A percentile compares a stretch with the other conserved stretches of the same genome.
Conservation (phyloP, 2,797 vertebrate genomes). For the Distichodus sexfasciatus region DNA sequence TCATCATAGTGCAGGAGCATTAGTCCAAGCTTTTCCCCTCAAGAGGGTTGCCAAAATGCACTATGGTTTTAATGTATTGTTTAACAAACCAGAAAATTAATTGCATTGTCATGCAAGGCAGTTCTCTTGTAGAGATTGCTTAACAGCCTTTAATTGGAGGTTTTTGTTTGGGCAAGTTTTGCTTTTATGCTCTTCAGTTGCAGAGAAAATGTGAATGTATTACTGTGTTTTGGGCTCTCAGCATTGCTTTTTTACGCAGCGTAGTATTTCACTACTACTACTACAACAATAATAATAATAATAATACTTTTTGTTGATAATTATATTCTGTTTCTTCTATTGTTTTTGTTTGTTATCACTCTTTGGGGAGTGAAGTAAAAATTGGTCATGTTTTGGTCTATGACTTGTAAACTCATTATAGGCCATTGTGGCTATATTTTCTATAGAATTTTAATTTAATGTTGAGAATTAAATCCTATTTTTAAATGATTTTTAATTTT, state of each 20-base stretch:
- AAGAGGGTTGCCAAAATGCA: slow-evolving; percentile 4
- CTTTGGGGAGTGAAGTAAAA: no score
- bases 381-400: no score
- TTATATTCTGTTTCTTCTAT: no score
- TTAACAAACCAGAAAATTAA: slow-evolving; percentile 33
- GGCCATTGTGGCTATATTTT: no score
- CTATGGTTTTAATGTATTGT: background rate
- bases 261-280: no score
- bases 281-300: no score
- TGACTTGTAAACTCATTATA: no score
- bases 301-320: no score
- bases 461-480: no score
- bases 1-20: slow-evolving; percentile 10
- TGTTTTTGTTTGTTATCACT: no score
- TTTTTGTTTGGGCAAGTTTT: background rate
- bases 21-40: background rate
- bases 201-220: slow-evolving; percentile 10
- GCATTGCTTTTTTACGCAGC: background rate
- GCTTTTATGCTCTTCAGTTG: background rate
- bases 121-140: background rate
- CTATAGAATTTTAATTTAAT: no score
- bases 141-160: background rate
- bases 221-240: background rate
- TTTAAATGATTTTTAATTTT: no score
- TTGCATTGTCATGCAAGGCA: slow-evolving; percentile 14